Evolutionary conservation across 92 coral and sea anemone genomes (phyloP).

Genomic region (Phymanthus crucifer): DNA sequence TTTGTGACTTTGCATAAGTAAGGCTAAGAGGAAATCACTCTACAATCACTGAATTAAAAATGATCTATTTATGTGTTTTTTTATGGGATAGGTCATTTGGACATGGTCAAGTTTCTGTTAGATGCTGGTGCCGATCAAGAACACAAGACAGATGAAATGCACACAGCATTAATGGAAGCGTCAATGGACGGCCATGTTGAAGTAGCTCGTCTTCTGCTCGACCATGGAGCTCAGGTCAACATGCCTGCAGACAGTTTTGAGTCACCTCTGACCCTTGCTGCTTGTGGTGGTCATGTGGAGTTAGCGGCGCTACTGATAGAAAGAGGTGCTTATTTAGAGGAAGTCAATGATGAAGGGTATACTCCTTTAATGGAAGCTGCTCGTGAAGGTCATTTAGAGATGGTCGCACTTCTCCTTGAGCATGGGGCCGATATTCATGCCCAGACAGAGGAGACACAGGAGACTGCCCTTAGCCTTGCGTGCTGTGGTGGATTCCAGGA

Average conservation of each 20-base stretch:
- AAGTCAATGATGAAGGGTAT: constrained; percentile 99
- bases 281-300: constrained; percentile 99
- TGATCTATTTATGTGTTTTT: not conserved
- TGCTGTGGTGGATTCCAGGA: constrained; percentile 99
- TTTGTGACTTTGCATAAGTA: no score
- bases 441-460: constrained; percentile 98
- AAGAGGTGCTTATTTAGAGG: constrained; percentile 95
- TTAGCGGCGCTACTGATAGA: constrained; percentile 93
- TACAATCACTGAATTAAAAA: not conserved
- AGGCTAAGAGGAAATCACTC: no score
- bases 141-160: constrained; percentile 99
- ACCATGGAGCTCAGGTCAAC: constrained; percentile 99
- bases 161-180: constrained; percentile 99
- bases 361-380: constrained; percentile 99
- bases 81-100: constrained; percentile 86
- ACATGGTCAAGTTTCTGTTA: constrained; percentile 94
- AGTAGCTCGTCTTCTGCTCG: constrained; percentile 90
- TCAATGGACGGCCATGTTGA: constrained; percentile 99
- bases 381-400: constrained; percentile 95
- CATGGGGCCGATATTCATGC: constrained; percentile 98
- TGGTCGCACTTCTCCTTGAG: constrained; percentile 92
- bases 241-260: constrained; percentile 99
- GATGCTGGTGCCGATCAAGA: constrained; percentile 99
- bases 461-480: constrained; percentile 94
- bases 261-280: constrained; percentile 95